Percentiles rank a stretch among this genome's conserved stretches.
These are phyloP conservation scores for Cosmorhoe ocellata DNA, from an alignment of 2,888 invertebrate species.

Conservation along the genomic window DNA sequence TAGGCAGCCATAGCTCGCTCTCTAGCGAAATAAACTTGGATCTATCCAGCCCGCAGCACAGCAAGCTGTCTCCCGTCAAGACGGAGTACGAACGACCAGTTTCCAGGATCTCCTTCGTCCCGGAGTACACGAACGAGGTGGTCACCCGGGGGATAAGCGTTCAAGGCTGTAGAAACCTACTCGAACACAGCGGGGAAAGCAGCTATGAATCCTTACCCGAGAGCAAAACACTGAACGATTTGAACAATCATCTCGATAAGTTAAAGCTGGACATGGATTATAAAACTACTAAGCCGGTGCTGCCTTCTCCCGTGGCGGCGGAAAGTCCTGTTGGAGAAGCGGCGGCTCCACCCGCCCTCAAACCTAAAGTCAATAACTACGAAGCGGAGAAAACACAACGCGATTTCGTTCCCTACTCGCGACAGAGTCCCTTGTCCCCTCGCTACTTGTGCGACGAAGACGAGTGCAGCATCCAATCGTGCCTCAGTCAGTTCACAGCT, in stretches of 20 bases:
- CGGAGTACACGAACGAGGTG: constrained; percentile 69
- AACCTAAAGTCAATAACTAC: constrained; percentile 56
- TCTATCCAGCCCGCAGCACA: constrained; percentile 75
- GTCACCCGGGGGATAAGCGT: constrained; percentile 70
- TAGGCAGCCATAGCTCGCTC: constrained; percentile 72
- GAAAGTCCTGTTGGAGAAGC: constrained; percentile 42
- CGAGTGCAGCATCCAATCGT: constrained; percentile 93
- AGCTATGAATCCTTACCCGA: constrained; percentile 62
- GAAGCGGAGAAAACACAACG: constrained; percentile 59
- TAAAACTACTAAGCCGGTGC: constrained; percentile 46
- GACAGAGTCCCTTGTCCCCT: constrained; percentile 81
- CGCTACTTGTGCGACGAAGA: constrained; percentile 89
- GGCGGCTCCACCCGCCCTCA: constrained; percentile 48
- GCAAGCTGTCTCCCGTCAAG: constrained; percentile 61
- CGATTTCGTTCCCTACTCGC: constrained; percentile 59
- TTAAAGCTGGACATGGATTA: constrained; percentile 61
- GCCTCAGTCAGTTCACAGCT: constrained; percentile 95
- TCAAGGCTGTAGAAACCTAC: constrained; percentile 60
- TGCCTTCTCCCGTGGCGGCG: constrained; percentile 51
- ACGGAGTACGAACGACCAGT: constrained; percentile 66
- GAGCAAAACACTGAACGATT: constrained; percentile 50
- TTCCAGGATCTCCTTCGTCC: constrained; percentile 62
- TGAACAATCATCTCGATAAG: constrained; percentile 62
- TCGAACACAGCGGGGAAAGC: constrained; percentile 67
- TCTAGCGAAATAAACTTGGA: constrained; percentile 83